These are phyloP conservation scores for Pempheris klunzingeri DNA, from an alignment of 2,797 vertebrate genomes.

Conservation along the genomic window DNA sequence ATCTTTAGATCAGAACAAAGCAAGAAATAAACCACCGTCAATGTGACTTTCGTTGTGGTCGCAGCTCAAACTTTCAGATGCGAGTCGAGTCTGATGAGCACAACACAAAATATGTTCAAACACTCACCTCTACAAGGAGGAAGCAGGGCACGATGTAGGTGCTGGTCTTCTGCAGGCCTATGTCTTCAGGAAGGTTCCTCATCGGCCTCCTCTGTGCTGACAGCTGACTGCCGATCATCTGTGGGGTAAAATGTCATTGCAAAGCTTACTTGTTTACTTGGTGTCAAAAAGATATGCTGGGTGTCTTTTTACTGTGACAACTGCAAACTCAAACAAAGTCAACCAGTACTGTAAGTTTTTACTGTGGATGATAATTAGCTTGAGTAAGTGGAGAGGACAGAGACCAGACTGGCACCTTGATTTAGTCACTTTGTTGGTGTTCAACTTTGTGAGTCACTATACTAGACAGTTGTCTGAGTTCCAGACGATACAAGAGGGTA, in stretches of 20 bases:
- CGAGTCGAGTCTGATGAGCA: neutral
- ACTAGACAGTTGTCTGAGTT: slow-evolving; percentile 19
- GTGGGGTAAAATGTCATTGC: slow-evolving; percentile 44
- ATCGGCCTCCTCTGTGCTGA: slow-evolving; percentile 63
- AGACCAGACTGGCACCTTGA: slow-evolving; percentile 5
- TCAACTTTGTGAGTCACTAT: slow-evolving; percentile 43
- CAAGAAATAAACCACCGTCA: neutral
- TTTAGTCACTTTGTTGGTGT: slow-evolving; percentile 4
- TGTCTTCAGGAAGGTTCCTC: slow-evolving; percentile 68
- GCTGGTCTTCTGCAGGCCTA: slow-evolving; percentile 86
- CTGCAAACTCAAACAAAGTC: neutral
- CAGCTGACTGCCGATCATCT: slow-evolving; percentile 77
- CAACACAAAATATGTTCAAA: neutral
- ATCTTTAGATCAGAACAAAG: slow-evolving; percentile 7
- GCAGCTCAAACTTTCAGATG: slow-evolving; percentile 11
- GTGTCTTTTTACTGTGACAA: neutral
- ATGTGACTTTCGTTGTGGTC: neutral
- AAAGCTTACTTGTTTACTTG: slow-evolving; percentile 24
- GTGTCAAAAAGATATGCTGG: neutral
- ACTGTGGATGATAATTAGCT: slow-evolving; percentile 1
- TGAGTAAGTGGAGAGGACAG: slow-evolving; percentile 3
- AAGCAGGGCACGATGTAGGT: slow-evolving; percentile 94
- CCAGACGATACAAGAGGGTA: slow-evolving; percentile 12
- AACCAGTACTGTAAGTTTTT: neutral
- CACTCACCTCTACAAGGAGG: slow-evolving; percentile 92